Evolutionary conservation across 2,113 vertebrate genomes (phyloP).

Genomic region (Onychostruthus taczanowskii): DNA sequence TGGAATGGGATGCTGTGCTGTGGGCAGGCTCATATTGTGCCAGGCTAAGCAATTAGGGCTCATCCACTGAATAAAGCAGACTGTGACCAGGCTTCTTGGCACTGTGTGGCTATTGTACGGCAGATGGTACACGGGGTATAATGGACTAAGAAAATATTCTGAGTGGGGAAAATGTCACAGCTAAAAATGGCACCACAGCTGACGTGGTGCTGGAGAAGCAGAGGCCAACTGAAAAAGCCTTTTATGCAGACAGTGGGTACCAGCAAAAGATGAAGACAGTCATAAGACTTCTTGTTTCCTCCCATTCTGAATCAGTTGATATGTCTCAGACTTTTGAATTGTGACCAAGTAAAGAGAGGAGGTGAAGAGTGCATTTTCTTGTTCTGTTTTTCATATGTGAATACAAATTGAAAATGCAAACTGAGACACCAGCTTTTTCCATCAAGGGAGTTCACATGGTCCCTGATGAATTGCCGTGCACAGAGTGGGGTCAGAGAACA

Average conservation of each 20-base stretch:
- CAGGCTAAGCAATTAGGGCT: not conserved
- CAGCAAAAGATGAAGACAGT: not conserved
- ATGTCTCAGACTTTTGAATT: not conserved
- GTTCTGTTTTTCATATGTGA: not conserved
- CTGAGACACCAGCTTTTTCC: not conserved
- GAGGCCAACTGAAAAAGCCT: not conserved
- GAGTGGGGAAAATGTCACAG: conserved; percentile 29
- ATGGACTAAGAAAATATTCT: conserved; percentile 12
- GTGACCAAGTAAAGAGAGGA: not conserved
- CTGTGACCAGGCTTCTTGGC: conserved; percentile 17
- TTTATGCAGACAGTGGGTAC: not conserved
- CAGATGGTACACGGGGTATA: not conserved
- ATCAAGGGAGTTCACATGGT: not conserved
- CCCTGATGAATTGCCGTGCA: not conserved
- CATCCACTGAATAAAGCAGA: not conserved
- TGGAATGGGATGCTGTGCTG: not conserved
- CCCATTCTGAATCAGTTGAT: not conserved
- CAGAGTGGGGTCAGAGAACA: not conserved
- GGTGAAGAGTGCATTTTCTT: not conserved
- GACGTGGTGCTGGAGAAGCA: not conserved
- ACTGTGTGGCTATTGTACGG: not conserved
- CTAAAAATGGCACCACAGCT: conserved; percentile 27
- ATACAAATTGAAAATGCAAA: not conserved
- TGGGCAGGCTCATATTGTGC: not conserved
- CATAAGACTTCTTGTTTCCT: not conserved